Evolutionary conservation across 2,888 invertebrate genomes (phyloP), one percentile per base, ranked within the genome.

Genomic region (Lasioglossum villosulum): DNA sequence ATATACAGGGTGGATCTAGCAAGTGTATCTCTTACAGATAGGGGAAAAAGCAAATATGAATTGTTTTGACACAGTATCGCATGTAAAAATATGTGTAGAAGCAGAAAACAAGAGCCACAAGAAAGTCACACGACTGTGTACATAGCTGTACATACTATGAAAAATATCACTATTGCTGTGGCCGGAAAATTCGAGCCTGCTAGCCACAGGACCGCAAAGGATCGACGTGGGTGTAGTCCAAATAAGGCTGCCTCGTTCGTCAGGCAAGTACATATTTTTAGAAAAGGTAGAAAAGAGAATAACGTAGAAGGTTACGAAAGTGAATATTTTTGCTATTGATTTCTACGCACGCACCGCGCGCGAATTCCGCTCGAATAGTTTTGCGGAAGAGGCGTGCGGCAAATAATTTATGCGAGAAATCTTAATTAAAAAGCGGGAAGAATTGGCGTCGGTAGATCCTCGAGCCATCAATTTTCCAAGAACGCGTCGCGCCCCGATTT

Each of bases 401-500:
- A 27, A 59, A 63, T 63, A 63, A 63, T 63, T 27, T 30, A 63
- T 63, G 63, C 63, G 63, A 30, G 27, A 34, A 10, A 34, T 66
- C 66, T 66, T 66, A 66, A 66, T 66, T 66, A 66, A 66, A 66
- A 30, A 30, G 30, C 34, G 34, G 23, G 19, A 34, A 34, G 66
- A 66, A 66, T 66, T 23, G 19, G 3, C 34, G 10, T 16, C 66
- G 19, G 63, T 14, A 30, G 19, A 5, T 42, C 16, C 19, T 19
- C 39, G n/a, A 23, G 68, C 37, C 34, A 68, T 68, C 68, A 39
- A 68, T 68, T 79, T 48, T n/a, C 71, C 39, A 70, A 45, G 75
- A 30, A 63, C 23, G 30, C 48, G 68, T 23, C 45, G 70, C 19
- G 56, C 52, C 66, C 71, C 45, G 59, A 71, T 82, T 82, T 82